Conservation (phyloP, 92 coral and sea anemone species). For the Heteractis magnifica region DNA sequence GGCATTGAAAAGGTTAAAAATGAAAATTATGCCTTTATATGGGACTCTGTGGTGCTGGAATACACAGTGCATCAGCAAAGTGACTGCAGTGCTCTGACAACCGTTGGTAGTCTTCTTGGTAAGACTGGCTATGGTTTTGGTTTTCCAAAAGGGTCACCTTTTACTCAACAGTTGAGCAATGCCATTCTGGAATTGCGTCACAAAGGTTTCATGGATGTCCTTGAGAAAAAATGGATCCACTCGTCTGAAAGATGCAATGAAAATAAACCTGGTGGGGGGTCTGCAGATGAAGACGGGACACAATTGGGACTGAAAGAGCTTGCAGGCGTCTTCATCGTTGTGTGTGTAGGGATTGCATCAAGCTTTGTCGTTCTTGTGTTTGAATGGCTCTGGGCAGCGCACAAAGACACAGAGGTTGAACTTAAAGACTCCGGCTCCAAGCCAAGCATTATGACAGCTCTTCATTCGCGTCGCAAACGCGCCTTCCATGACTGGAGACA, state of each 20-base stretch:
- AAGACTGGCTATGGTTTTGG: slow-evolving; percentile 87
- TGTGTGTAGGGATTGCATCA: slow-evolving; percentile 58
- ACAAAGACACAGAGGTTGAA: slow-evolving; percentile 41
- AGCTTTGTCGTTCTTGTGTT: slow-evolving; percentile 61
- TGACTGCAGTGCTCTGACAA: slow-evolving; percentile 67
- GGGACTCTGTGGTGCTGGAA: slow-evolving; percentile 90
- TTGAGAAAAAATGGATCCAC: slow-evolving; percentile 78
- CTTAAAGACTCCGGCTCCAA: slow-evolving; percentile 24
- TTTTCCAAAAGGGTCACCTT: slow-evolving; percentile 74
- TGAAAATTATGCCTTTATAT: slow-evolving; percentile 72
- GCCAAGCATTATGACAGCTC: slow-evolving; percentile 35
- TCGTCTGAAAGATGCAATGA: slow-evolving; percentile 49
- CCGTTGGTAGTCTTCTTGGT: slow-evolving; percentile 67
- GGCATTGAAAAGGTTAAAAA: slow-evolving; percentile 64
- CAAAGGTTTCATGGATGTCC: slow-evolving; percentile 61
- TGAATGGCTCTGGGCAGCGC: slow-evolving; percentile 72
- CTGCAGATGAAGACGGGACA: slow-evolving; percentile 20
- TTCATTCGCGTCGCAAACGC: slow-evolving; percentile 46
- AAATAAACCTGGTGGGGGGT: neutral
- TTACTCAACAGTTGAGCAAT: slow-evolving; percentile 63
- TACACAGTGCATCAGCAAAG: slow-evolving; percentile 49
- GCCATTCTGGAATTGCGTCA: slow-evolving; percentile 74
- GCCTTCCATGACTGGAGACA: slow-evolving; percentile 76
- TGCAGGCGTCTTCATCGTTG: slow-evolving; percentile 71
- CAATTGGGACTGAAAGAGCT: slow-evolving; percentile 62